phyloP scores from a whole-genome alignment of 2,888 invertebrate genomes.

The Polydrusus cervinus region DNA sequence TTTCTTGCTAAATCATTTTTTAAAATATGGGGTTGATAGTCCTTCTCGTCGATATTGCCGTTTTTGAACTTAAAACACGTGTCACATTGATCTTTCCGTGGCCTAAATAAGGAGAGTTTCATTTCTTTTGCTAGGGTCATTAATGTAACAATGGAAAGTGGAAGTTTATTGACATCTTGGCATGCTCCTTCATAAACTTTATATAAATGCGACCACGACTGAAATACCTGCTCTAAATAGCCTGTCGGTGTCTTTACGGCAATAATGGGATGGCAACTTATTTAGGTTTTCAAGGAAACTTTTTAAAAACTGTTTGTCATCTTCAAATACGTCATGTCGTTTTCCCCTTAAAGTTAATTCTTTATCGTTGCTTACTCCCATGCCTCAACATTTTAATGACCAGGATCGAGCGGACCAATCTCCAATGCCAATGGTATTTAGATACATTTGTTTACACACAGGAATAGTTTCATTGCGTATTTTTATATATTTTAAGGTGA shows the following conservation, averaged over 20 bases:
- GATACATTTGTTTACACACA: conserved; percentile 27
- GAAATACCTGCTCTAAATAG: conserved; percentile 47
- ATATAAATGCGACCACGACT: conserved; percentile 32
- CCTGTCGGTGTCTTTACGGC: conserved; percentile 41
- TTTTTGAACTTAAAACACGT: conserved; percentile 41
- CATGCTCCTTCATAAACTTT: conserved; percentile 31
- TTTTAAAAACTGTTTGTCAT: conserved; percentile 7
- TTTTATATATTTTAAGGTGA: conserved; percentile 14
- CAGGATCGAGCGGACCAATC: conserved; percentile 21
- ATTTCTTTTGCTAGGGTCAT: conserved; percentile 42
- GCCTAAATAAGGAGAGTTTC: conserved; percentile 35
- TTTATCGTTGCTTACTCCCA: neutral
- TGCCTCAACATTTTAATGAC: neutral
- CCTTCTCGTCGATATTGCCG: conserved; percentile 31
- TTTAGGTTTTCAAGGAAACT: conserved; percentile 31
- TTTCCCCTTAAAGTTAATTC: conserved; percentile 19
- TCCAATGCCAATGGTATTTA: conserved; percentile 16
- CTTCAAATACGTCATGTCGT: conserved; percentile 24
- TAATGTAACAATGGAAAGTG: neutral
- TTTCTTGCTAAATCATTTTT: conserved; percentile 34
- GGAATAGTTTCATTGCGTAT: conserved; percentile 3
- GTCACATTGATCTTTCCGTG: too few species aligned
- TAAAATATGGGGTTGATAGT: conserved; percentile 32
- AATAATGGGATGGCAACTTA: conserved; percentile 47
- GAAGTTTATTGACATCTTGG: conserved; percentile 25